Percentiles rank a stretch among this genome's conserved stretches.
These are phyloP conservation scores for Allygus modestus DNA, from an alignment of 2,888 invertebrate species.

Conservation along the genomic window DNA sequence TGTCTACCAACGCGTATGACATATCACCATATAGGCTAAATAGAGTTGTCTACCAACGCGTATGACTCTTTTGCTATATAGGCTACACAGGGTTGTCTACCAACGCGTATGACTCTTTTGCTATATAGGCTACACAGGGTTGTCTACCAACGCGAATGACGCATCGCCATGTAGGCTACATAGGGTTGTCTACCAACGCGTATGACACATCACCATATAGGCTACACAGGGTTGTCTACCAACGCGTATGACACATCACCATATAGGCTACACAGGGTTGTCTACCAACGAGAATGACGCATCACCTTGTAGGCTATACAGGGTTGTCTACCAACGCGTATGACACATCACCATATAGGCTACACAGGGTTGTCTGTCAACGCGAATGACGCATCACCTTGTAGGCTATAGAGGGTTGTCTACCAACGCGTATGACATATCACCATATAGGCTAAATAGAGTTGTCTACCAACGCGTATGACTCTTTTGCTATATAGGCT, in stretches of 20 bases:
- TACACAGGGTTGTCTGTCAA: no score
- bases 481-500: no score
- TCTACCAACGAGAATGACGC: background rate
- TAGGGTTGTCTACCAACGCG: background rate
- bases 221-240: no score
- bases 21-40: no score
- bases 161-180: no score
- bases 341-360: no score
- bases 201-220: background rate
- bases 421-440: background rate
- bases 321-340: background rate
- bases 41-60: background rate
- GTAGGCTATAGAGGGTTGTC: no score
- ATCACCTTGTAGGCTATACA: no score
- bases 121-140: no score
- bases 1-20: background rate
- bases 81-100: no score
- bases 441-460: no score
- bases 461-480: background rate
- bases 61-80: background rate
- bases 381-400: background rate
- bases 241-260: background rate
- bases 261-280: no score
- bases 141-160: background rate
- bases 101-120: background rate